phyloP scores from a whole-genome alignment of 1,140 invertebrate species.

The Penaeus indicus region DNA sequence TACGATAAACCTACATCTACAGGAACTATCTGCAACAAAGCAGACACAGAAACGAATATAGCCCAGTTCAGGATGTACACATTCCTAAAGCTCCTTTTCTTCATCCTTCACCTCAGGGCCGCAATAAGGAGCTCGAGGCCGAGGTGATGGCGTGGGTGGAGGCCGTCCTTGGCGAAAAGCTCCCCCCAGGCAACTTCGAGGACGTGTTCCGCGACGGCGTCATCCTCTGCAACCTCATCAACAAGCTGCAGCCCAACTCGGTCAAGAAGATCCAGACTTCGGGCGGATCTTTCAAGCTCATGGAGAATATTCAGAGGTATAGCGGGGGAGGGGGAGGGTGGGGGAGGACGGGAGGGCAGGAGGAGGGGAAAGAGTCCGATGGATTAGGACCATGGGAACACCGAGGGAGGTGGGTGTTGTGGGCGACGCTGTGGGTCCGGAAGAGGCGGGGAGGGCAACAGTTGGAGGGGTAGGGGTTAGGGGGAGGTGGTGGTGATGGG shows the following conservation, averaged over 20 bases:
- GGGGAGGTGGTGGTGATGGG: not conserved
- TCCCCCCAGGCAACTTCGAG: conserved; percentile 87
- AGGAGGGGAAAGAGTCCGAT: no score
- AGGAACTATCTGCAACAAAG: not conserved
- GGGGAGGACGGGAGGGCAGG: not conserved
- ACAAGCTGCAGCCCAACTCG: conserved; percentile 93
- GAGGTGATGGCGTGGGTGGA: conserved; percentile 94
- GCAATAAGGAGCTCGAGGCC: conserved; percentile 91
- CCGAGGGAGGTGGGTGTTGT: not conserved
- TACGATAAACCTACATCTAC: no score
- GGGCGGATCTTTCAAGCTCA: conserved; percentile 97
- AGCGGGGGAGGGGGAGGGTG: not conserved
- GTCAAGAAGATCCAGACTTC: conserved; percentile 96
- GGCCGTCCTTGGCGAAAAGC: conserved; percentile 86
- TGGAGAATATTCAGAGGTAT: conserved; percentile 96
- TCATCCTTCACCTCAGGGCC: conserved; percentile 74
- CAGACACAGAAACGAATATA: not conserved
- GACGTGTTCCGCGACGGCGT: conserved; percentile 94
- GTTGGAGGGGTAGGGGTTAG: not conserved
- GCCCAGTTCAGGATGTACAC: not conserved
- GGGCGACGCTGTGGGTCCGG: not conserved
- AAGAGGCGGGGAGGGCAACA: not conserved
- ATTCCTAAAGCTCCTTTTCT: not conserved
- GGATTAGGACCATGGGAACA: not conserved
- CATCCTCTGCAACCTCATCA: conserved; percentile 93